A percentile compares a stretch with the other conserved stretches of the same genome.
Conservation (phyloP, 2,888 invertebrate genomes). For the Cerceris ruficornis region DNA sequence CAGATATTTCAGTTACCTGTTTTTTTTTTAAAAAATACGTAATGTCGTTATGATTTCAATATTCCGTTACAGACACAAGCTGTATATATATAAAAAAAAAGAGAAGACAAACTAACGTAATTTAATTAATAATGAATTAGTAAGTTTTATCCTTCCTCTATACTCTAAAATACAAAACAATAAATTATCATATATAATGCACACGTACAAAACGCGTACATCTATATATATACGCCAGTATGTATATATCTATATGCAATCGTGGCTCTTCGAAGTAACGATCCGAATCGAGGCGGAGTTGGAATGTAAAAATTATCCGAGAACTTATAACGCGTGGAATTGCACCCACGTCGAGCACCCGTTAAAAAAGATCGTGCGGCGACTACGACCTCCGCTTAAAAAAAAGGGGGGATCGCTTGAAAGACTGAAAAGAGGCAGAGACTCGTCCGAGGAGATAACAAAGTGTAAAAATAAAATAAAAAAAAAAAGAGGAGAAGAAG, state of each 20-base stretch:
- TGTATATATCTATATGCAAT: constrained; percentile 57
- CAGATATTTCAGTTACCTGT: constrained; percentile 24
- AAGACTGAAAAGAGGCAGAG: constrained; percentile 32
- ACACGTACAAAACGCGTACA: constrained; percentile 50
- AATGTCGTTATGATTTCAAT: constrained; percentile 32
- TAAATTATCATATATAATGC: constrained; percentile 71
- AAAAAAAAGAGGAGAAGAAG: constrained; percentile 23
- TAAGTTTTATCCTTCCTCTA: constrained; percentile 64
- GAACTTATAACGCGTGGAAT: constrained; percentile 32
- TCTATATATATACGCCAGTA: constrained; percentile 54
- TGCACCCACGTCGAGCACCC: constrained; percentile 45
- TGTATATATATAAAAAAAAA: constrained; percentile 30
- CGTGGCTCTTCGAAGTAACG: constrained; percentile 64
- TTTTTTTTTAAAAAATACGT: constrained; percentile 11
- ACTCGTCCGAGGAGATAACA: constrained; percentile 23
- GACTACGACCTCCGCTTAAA: constrained; percentile 7
- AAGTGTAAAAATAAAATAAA: constrained; percentile 41
- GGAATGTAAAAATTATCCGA: constrained; percentile 72
- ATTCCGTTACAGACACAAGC: constrained; percentile 56
- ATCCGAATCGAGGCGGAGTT: constrained; percentile 74
- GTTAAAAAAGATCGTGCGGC: not conserved
- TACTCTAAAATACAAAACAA: constrained; percentile 73
- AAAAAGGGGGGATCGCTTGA: constrained; percentile 28
- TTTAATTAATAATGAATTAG: constrained; percentile 65
- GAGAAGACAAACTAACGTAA: constrained; percentile 43